Evolutionary conservation across 2,888 invertebrate genomes (phyloP).

Genomic region (Orchesellides sinensis): DNA sequence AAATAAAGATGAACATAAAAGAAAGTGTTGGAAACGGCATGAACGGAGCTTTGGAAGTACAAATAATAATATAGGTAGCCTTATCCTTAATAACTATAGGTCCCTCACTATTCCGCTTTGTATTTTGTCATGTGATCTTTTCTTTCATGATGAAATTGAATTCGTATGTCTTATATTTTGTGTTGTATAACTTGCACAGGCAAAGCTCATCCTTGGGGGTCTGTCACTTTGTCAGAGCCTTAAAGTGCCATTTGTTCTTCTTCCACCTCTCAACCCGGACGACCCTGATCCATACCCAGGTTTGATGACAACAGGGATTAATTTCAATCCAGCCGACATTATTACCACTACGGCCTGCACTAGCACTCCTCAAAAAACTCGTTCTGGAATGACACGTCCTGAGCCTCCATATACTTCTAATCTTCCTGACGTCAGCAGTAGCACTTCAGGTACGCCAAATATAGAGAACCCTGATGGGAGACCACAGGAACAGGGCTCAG

Average conservation of each 20-base stretch:
- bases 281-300: constrained; percentile 73
- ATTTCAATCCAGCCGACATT: constrained; percentile 37
- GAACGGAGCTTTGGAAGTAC: too few relatives aligned
- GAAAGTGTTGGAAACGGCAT: too few relatives aligned
- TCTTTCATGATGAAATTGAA: too few relatives aligned
- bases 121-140: too few relatives aligned
- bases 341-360: constrained; percentile 10
- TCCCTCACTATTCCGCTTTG: too few relatives aligned
- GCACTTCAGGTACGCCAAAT: not conserved
- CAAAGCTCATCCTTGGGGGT: constrained; percentile 86
- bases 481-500: constrained; percentile 1
- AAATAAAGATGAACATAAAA: too few relatives aligned
- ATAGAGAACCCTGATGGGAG: not conserved
- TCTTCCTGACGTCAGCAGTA: constrained; percentile 23
- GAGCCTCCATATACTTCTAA: not conserved
- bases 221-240: constrained; percentile 78
- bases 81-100: too few relatives aligned
- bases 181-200: too few relatives aligned
- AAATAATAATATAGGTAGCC: too few relatives aligned
- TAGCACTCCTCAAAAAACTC: not conserved
- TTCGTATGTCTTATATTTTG: too few relatives aligned
- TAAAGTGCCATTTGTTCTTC: constrained; percentile 74
- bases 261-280: constrained; percentile 73
- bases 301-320: constrained; percentile 32
- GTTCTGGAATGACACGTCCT: not conserved